Percentiles rank a stretch among this genome's conserved stretches.
Evolutionary conservation across 2,797 vertebrate species (phyloP).

Genomic region (Artibeus lituratus): DNA sequence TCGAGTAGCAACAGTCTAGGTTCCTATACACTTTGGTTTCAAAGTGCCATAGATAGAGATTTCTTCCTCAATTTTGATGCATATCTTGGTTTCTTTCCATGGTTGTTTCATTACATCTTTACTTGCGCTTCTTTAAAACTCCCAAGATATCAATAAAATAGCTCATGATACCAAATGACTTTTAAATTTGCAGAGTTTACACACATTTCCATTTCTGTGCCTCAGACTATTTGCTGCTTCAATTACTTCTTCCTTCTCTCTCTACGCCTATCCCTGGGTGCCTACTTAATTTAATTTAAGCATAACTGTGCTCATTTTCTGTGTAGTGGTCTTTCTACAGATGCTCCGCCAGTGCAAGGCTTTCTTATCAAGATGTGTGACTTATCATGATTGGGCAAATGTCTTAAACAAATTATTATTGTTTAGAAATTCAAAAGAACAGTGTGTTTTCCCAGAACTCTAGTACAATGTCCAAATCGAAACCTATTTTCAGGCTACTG

Average conservation of each 20-base stretch:
- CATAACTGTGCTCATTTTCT: not conserved
- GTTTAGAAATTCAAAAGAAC: slow-evolving; percentile 71
- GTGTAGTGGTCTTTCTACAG: not conserved
- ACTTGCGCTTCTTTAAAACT: not conserved
- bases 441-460: slow-evolving; percentile 59
- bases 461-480: slow-evolving; percentile 58
- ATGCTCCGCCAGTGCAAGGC: not conserved
- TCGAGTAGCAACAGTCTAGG: not conserved
- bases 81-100: not conserved
- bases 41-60: not conserved
- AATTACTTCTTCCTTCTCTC: not conserved
- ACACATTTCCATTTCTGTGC: not conserved
- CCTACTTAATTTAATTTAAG: slow-evolving; percentile 47
- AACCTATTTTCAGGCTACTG: slow-evolving; percentile 46
- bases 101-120: not conserved
- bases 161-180: not conserved
- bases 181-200: slow-evolving; percentile 19
- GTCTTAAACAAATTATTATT: slow-evolving; percentile 62
- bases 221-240: slow-evolving; percentile 11
- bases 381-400: slow-evolving; percentile 54
- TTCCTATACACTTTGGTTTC: not conserved
- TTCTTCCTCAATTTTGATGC: not conserved
- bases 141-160: slow-evolving; percentile 29
- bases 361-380: slow-evolving; percentile 61
- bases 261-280: not conserved